Evolutionary conservation across 2,113 vertebrate species (phyloP), one percentile per base, ranked within the genome.

Genomic region (Psephotus haematonotus): DNA sequence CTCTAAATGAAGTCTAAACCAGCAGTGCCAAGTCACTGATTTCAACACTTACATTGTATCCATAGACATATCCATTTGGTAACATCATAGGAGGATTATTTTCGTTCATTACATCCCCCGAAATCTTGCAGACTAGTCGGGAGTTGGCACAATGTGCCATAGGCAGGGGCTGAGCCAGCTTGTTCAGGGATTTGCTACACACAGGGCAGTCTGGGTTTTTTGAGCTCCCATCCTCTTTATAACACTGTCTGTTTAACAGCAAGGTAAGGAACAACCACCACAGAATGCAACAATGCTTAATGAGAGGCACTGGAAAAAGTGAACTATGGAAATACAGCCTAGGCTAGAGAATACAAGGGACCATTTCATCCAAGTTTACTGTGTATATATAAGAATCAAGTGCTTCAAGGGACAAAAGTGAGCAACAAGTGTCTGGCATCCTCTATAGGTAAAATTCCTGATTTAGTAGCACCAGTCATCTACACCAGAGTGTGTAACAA

Each of bases 31-130:
- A 78, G 39, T 15, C 29, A 59, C 2, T 3, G 29, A 27, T 8
- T 57, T 23, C 68, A 44, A 60, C 79, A 98, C 99, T 99, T 97
- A 99, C 99, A 52, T 99, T 99, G 98, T 99, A 99, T 96, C 99
- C 99, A 16, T 99, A 99, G 91, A 99, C 99, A 53, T 99, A 99
- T 97, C 99, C 99, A 57, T 99, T 99, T 95, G 99, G 99, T 97
- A 99, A 98, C 99, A 99, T 99, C 99, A 99, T 99, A 20, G 99
- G 99, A n/a, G 99, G 99, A 97, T 99, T 99, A 98, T 99, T 99
- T 98, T 99, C 99, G 19, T 99, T 99, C 99, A 99, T 99, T 77
- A 99, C 99, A 62, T 99, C 99, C 44, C 99, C 99, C 0, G 99
- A 99, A 97, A 99, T 99, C 98, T 99, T 99, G 97, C 99, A 99